Evolutionary conservation across 2,797 vertebrate genomes (phyloP).

Genomic region (Neomorphus geoffroyi): DNA sequence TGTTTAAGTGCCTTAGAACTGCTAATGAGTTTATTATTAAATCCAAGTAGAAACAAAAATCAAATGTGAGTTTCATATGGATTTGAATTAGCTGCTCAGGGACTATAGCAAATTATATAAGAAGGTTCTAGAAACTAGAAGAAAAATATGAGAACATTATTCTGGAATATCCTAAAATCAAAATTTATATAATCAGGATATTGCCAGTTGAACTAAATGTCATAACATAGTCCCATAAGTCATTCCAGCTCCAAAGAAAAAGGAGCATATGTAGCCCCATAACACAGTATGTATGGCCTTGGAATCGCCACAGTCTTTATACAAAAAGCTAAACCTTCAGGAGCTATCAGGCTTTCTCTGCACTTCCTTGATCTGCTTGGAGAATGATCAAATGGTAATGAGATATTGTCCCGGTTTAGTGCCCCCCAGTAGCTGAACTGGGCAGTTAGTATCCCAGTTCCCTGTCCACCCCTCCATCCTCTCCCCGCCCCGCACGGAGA

Average conservation of each 20-base stretch:
- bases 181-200: not conserved
- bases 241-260: not conserved
- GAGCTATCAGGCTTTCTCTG: not conserved
- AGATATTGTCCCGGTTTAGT: not conserved
- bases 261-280: not conserved
- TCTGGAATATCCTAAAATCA: not conserved
- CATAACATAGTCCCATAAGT: not conserved
- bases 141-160: not conserved
- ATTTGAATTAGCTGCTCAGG: not conserved
- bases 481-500: too few relatives aligned
- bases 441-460: too few relatives aligned
- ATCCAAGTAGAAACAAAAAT: slow-evolving; percentile 22
- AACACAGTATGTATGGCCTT: not conserved
- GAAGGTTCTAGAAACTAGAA: not conserved
- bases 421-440: too few relatives aligned
- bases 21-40: not conserved
- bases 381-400: not conserved
- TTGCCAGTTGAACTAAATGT: not conserved
- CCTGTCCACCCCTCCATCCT: too few relatives aligned
- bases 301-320: not conserved
- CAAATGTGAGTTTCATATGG: not conserved
- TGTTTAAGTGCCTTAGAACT: not conserved
- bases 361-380: not conserved
- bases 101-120: not conserved
- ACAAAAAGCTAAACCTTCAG: not conserved